These are phyloP conservation scores for Neoarius graeffei DNA, from an alignment of 2,113 vertebrate species.

Conservation along the genomic window DNA sequence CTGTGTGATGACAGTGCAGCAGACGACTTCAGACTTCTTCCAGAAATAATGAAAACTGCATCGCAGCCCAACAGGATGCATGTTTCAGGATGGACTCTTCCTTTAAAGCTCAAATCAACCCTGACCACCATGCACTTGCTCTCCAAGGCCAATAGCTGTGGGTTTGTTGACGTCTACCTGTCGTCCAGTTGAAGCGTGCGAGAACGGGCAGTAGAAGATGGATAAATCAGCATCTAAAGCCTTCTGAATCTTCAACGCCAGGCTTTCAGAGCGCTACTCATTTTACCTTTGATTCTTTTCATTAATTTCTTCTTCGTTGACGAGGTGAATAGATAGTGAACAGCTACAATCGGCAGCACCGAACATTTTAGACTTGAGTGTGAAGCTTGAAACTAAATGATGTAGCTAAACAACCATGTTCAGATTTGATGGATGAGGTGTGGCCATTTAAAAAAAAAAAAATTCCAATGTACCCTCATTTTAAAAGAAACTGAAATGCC, in stretches of 20 bases:
- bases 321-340: neutral
- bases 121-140: neutral
- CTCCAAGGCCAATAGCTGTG: neutral
- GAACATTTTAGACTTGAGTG: neutral
- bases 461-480: neutral
- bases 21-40: neutral
- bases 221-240: neutral
- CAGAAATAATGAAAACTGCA: neutral
- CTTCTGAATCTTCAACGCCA: neutral
- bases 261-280: neutral
- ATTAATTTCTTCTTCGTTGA: neutral
- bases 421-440: neutral
- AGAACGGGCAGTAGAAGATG: neutral
- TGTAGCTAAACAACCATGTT: neutral
- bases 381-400: neutral
- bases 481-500: constrained; percentile 15
- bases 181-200: neutral
- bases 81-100: neutral
- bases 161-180: neutral
- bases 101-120: neutral
- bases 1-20: no score
- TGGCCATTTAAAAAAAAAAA: neutral
- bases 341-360: neutral
- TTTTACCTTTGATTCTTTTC: neutral
- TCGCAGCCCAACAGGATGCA: neutral